These are phyloP conservation scores for Seriola dumerili DNA, from an alignment of 2,113 vertebrate genomes.

Conservation along the genomic window DNA sequence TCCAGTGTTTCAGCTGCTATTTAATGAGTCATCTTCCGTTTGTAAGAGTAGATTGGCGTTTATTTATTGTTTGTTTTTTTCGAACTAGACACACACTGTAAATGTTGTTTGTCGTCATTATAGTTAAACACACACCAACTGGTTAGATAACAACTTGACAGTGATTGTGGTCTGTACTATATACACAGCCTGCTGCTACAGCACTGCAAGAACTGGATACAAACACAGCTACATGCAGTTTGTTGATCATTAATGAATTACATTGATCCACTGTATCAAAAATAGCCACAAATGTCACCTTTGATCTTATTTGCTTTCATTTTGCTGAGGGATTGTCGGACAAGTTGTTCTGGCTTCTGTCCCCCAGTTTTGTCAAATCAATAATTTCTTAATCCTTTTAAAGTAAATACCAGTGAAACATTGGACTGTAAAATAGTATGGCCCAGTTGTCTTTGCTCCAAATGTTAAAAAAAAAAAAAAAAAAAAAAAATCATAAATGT, in stretches of 20 bases:
- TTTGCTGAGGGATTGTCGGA: background rate
- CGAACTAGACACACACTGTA: background rate
- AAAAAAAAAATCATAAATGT: conserved; percentile 33
- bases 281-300: conserved; percentile 17
- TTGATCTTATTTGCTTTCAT: background rate
- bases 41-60: background rate
- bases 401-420: conserved; percentile 59
- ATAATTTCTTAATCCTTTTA: background rate
- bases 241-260: background rate
- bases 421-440: conserved; percentile 62
- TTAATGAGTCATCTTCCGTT: conserved; percentile 16
- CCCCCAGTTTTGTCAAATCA: background rate
- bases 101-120: background rate
- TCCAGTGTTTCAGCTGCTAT: conserved; percentile 55
- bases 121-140: conserved; percentile 2
- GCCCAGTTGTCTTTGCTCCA: conserved; percentile 36
- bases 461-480: conserved; percentile 37
- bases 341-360: background rate
- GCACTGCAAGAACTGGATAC: conserved; percentile 22
- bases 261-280: conserved; percentile 1
- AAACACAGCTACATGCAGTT: background rate
- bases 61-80: background rate
- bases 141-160: background rate
- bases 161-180: background rate
- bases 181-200: conserved; percentile 33